A percentile compares a stretch with the other conserved stretches of the same genome.
phyloP scores from a whole-genome alignment of 2,888 invertebrate genomes.

The Rapana venosa region DNA sequence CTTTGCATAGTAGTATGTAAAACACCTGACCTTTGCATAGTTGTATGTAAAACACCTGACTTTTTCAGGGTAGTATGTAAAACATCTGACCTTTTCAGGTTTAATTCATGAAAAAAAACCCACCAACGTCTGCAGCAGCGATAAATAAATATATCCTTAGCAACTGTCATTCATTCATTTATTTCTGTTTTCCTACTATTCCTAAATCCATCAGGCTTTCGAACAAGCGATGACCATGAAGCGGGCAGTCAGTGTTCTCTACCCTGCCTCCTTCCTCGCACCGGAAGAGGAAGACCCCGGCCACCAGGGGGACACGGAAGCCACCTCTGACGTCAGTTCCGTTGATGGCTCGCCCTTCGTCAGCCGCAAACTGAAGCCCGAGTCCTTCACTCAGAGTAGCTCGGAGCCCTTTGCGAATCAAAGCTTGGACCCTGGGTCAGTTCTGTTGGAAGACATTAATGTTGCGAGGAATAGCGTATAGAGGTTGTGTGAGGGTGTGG shows the following conservation, averaged over 20 bases:
- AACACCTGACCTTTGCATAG: too few species aligned
- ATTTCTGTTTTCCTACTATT: too few species aligned
- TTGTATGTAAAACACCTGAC: too few species aligned
- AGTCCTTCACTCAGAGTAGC: background rate
- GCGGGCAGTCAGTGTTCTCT: background rate
- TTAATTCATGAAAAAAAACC: too few species aligned
- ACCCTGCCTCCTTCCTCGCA: background rate
- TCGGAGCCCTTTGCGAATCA: background rate
- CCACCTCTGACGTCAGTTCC: slow-evolving; percentile 34
- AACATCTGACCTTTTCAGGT: too few species aligned
- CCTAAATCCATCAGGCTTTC: slow-evolving; percentile 38
- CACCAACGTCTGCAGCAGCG: too few species aligned
- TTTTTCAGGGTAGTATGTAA: too few species aligned
- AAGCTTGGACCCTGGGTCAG: background rate
- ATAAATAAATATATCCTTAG: too few species aligned
- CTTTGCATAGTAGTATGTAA: too few species aligned
- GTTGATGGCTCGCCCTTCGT: slow-evolving; percentile 20
- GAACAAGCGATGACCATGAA: slow-evolving; percentile 44
- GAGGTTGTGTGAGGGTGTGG: background rate
- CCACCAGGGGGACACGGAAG: slow-evolving; percentile 23
- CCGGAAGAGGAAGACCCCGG: slow-evolving; percentile 5
- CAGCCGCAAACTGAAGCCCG: background rate
- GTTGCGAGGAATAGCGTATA: background rate
- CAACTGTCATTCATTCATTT: too few species aligned
- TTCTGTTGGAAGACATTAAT: background rate